Percentiles rank a stretch among this genome's conserved stretches.
These are phyloP conservation scores for Lacanobia oleracea DNA, from an alignment of 2,888 invertebrate species.

Conservation along the genomic window DNA sequence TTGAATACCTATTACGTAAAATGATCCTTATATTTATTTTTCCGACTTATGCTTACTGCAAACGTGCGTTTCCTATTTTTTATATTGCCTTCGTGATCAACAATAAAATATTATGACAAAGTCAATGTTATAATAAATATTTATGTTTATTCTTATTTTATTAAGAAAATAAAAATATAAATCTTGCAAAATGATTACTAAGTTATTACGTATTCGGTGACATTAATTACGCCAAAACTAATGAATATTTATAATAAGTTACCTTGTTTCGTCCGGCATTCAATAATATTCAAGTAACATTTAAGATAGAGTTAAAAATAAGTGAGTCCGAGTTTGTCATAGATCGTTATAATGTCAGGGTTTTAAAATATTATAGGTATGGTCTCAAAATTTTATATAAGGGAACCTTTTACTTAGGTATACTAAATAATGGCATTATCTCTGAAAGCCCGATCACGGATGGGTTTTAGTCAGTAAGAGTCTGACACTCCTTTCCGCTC, in stretches of 20 bases:
- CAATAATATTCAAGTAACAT: constrained; percentile 52
- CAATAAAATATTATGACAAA: constrained; percentile 37
- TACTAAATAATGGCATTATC: neutral
- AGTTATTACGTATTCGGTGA: constrained; percentile 38
- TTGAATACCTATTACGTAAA: neutral
- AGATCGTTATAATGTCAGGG: constrained; percentile 26
- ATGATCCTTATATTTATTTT: neutral
- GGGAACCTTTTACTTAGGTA: neutral
- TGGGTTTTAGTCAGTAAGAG: too few relatives aligned
- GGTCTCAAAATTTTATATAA: neutral
- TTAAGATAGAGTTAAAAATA: constrained; percentile 19
- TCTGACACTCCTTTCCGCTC: too few relatives aligned
- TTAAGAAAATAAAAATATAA: constrained; percentile 16
- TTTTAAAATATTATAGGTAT: neutral
- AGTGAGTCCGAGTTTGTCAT: constrained; percentile 21
- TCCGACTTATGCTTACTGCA: neutral
- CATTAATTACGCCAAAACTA: constrained; percentile 44
- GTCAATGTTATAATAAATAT: constrained; percentile 27
- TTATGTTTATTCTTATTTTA: constrained; percentile 5
- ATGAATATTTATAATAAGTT: constrained; percentile 51
- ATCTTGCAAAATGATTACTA: constrained; percentile 33
- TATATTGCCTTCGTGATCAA: neutral
- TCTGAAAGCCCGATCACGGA: neutral
- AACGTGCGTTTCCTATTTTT: constrained; percentile 1
- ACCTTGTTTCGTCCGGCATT: constrained; percentile 46